Percentiles rank a stretch among this genome's conserved stretches.
Conservation (phyloP, 1,140 invertebrate genomes). For the Philotrypesis tridentata region DNA sequence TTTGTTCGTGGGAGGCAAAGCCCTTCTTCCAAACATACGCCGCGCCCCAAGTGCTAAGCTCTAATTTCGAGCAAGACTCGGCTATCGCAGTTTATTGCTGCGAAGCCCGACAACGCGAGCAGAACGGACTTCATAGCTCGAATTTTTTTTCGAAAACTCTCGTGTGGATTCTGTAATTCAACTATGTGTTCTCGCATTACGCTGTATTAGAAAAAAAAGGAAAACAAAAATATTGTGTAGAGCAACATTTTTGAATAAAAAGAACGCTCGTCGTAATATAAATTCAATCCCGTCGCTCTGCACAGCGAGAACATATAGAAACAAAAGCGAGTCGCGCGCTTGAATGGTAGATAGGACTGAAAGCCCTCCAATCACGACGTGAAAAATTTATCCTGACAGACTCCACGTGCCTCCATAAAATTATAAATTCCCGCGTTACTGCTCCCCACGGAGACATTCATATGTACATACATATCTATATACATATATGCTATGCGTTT, state of each 20-base stretch:
- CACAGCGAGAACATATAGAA: too few species aligned
- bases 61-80: not conserved
- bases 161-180: too few species aligned
- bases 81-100: not conserved
- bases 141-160: too few species aligned
- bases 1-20: not conserved
- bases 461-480: too few species aligned
- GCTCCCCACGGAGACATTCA: not conserved
- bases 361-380: not conserved
- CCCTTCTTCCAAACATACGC: conserved; percentile 49
- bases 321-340: not conserved
- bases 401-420: not conserved
- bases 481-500: too few species aligned
- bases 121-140: too few species aligned
- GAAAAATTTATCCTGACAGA: not conserved
- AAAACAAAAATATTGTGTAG: too few species aligned
- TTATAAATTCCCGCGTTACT: conserved; percentile 10
- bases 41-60: conserved; percentile 39
- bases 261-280: too few species aligned
- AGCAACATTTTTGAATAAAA: too few species aligned
- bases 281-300: not conserved
- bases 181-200: too few species aligned
- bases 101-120: not conserved
- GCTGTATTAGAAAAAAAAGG: too few species aligned
- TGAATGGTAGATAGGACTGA: not conserved